Base-by-base conservation (phyloP, 2,888 invertebrate genomes). In the Sarcophaga subvicina region DNA sequence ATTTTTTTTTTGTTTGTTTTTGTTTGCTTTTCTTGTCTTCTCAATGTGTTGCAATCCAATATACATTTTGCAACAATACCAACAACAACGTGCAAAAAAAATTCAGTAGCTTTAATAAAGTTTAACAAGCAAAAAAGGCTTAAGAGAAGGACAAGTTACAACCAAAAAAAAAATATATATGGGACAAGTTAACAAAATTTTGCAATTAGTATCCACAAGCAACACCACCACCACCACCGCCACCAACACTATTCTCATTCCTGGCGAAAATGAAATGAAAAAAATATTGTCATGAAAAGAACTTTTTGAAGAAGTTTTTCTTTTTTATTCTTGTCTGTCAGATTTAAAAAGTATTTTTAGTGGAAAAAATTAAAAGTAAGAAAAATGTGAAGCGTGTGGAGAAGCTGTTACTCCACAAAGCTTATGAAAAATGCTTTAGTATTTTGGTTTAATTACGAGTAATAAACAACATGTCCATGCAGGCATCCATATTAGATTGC, bases 81-180 rank as follows among this genome's bases (percentile, higher is more conserved):
- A 54, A 71, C 80, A 76, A 72, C 80, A 76, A 45, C 8, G 2
- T 37, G 37, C 3, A 27, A 47, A 64, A 80, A 85, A 80, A 85
- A 76, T 71, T 60, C 71, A 80, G 84, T 85, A 85, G 84, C 84
- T 14, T 12, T 80, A 85, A 85, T 85, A 85, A 85, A 85, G 71
- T 80, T 85, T 76, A 80, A 85, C 71, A 80, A 80, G 71, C 66
- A 66, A 76, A 49, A 64, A 75, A 37, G 5, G 2, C 4, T 3
- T 17, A 63, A 90, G 89, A 10, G 70, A 81, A 8, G 5, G 78
- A 79, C 49, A 73, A 83, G 37, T 77, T n/a, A 49, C 62, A 80
- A 25, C 76, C 83, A n/a, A 83, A 12, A 54, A 54, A 14, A 2
- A 88, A n/a, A n/a, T n/a, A 22, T 82, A 80, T 75, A 80, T 80